These are phyloP conservation scores for Pachyrhynchus sulphureomaculatus DNA, from an alignment of 1,140 invertebrate genomes.

Conservation along the genomic window DNA sequence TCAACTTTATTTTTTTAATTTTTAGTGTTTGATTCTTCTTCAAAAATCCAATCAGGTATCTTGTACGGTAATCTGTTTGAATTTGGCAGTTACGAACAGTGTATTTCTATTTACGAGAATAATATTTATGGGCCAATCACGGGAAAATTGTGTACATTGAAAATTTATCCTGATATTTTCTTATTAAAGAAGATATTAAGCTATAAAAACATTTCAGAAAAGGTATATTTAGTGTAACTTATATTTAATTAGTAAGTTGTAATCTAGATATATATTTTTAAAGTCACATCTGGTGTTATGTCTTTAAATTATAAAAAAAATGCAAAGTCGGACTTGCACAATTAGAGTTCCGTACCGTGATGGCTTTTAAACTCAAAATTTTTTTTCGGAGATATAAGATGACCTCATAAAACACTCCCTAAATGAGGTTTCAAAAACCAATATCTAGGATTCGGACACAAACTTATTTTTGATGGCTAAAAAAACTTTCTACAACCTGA, in stretches of 20 bases:
- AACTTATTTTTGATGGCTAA: no score
- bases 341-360: no score
- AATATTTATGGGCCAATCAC: slow-evolving; percentile 15
- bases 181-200: slow-evolving; percentile 34
- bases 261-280: background rate
- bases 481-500: no score
- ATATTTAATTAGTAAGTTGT: background rate
- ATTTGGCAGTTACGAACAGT: slow-evolving; percentile 39
- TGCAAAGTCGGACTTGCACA: no score
- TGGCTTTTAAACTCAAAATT: no score
- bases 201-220: slow-evolving; percentile 28
- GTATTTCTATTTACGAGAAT: slow-evolving; percentile 21
- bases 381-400: no score
- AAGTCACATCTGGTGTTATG: background rate
- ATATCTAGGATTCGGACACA: no score
- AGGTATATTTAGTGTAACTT: no score
- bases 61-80: slow-evolving; percentile 38
- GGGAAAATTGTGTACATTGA: slow-evolving; percentile 34
- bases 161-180: slow-evolving; percentile 22
- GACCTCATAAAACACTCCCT: no score
- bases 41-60: slow-evolving; percentile 40
- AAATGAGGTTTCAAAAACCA: no score
- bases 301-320: no score
- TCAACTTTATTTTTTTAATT: slow-evolving; percentile 1
- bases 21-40: slow-evolving; percentile 46